Conservation (phyloP, 1,140 invertebrate species). For the Propsilocerus akamusi region DNA sequence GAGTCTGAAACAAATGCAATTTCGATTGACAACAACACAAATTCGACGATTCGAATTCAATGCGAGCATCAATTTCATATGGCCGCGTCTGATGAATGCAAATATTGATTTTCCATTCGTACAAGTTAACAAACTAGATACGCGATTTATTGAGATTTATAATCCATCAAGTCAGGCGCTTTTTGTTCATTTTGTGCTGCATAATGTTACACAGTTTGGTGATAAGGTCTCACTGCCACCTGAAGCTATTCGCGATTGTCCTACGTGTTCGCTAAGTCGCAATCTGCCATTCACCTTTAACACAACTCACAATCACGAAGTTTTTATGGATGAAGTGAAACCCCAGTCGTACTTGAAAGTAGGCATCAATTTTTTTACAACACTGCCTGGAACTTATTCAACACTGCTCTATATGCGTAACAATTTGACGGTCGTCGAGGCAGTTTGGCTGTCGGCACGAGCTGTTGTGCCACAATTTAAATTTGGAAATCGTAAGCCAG, state of each 20-base stretch:
- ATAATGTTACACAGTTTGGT: background rate
- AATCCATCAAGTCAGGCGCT: conserved; percentile 18
- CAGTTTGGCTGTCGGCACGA: conserved; percentile 58
- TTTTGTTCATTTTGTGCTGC: conserved; percentile 14
- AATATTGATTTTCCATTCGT: conserved; percentile 13
- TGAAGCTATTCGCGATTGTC: conserved; percentile 17
- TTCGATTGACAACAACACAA: conserved; percentile 17
- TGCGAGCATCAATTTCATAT: conserved; percentile 16
- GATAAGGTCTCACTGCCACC: conserved; percentile 9
- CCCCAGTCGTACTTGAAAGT: conserved; percentile 19
- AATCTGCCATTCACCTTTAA: conserved; percentile 15
- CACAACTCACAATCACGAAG: conserved; percentile 6
- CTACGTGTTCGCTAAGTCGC: conserved; percentile 17
- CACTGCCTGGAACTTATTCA: conserved; percentile 20
- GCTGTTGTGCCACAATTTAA: conserved; percentile 74
- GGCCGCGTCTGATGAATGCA: conserved; percentile 19
- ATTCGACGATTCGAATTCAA: conserved; percentile 17
- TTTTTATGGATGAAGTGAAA: conserved; percentile 10
- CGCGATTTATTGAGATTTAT: conserved; percentile 13
- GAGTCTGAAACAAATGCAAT: conserved; percentile 13
- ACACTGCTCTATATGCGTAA: conserved; percentile 42
- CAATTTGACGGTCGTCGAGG: conserved; percentile 84
- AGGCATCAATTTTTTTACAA: conserved; percentile 20
- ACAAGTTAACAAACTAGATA: conserved; percentile 16
- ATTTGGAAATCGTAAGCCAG: conserved; percentile 76